Evolutionary conservation across 1,140 invertebrate genomes (phyloP), one percentile per base, ranked within the genome.

Genomic region (Heliconius hewitsoni): DNA sequence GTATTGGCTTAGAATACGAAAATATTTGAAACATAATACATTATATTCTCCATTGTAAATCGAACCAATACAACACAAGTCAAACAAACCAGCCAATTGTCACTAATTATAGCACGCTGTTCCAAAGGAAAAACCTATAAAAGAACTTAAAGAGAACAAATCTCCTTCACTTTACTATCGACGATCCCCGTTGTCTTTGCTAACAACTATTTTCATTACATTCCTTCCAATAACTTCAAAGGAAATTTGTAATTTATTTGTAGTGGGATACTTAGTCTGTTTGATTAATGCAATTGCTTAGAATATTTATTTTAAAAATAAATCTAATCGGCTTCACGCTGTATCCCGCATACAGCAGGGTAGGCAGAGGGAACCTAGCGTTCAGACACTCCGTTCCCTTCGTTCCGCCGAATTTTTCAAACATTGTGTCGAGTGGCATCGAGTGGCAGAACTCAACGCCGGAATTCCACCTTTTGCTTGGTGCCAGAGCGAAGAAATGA

Each of bases 211-310:
- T 74, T 80, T 80, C 71, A 77, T 66, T 80, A 52, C 30, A 73
- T 74, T 74, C 60, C 57, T 23, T 72, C 73, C 71, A 73, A 66
- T 79, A 79, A 60, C 77, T 78, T 39, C 30, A 79, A 60, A 74
- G 72, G 73, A 57, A 71, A 72, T 27, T 39, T 55, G 76, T 71
- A 77, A 77, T 78, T 73, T 72, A 74, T 79, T 73, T 74, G 30
- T 19, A 57, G 3, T 11, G n/a, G 8, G 9, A 57, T 57, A 57
- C 55, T 23, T 57, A 57, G 55, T 57, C n/a, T 23, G n/a, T 57
- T 57, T n/a, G n/a, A 19, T 57, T 57, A 57, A 57, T 57, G 50
- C 50, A 19, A 52, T 52, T 19, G 50, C 18, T 18, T 19, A 52
- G 50, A 19, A 52, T 52, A 52, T 2, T 19, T 52, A 52, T 52